phyloP scores from a whole-genome alignment of 2,113 vertebrate species.

The Cromileptes altivelis region DNA sequence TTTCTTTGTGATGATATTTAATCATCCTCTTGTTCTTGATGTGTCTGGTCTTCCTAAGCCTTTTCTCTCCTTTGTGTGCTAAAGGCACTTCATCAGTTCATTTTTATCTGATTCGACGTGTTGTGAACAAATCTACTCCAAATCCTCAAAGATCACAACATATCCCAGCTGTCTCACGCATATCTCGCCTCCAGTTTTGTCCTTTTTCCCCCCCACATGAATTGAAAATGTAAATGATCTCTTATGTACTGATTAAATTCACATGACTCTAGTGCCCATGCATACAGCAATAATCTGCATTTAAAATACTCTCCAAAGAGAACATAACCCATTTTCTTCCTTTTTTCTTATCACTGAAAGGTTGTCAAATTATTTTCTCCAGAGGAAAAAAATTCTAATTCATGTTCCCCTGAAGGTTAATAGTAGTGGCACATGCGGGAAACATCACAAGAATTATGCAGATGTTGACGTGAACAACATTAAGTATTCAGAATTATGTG shows the following conservation, averaged over 20 bases:
- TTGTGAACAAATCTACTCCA: slow-evolving; percentile 13
- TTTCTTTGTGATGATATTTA: slow-evolving; percentile 34
- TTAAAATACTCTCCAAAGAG: neutral
- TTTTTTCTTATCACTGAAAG: too few relatives aligned
- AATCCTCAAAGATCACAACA: slow-evolving; percentile 16
- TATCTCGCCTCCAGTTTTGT: slow-evolving; percentile 19
- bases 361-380: neutral
- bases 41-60: slow-evolving; percentile 10
- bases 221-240: slow-evolving; percentile 31
- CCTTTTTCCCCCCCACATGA: neutral
- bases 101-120: slow-evolving; percentile 33
- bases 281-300: neutral
- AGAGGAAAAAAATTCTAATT: neutral
- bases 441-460: neutral
- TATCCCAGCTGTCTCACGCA: slow-evolving; percentile 15
- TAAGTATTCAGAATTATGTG: neutral
- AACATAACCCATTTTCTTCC: neutral
- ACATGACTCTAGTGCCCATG: slow-evolving; percentile 2
- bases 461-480: neutral
- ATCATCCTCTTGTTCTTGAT: slow-evolving; percentile 25
- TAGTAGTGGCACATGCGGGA: neutral
- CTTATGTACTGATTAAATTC: slow-evolving; percentile 31
- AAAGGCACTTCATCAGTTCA: slow-evolving; percentile 8
- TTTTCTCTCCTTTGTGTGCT: slow-evolving; percentile 2
- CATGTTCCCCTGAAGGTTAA: neutral